phyloP scores from a whole-genome alignment of 1,140 invertebrate genomes.

The Capitella teleta region DNA sequence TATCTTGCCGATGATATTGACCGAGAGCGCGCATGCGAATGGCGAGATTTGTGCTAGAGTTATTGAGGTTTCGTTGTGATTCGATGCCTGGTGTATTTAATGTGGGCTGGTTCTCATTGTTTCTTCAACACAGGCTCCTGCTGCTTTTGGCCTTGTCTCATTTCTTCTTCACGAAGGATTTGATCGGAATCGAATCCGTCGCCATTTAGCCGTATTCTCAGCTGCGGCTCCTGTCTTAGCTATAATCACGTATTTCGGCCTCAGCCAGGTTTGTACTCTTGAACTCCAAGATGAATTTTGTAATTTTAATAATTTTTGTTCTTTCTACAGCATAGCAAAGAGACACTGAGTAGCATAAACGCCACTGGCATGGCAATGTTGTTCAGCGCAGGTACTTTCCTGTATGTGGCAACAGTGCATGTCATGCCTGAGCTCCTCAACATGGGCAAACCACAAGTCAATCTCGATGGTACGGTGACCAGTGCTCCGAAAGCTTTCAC shows the following conservation, averaged over 20 bases:
- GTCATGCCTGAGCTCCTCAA: conserved; percentile 78
- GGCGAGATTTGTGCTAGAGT: no score
- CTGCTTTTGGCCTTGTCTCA: conserved; percentile 94
- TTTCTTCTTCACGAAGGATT: conserved; percentile 91
- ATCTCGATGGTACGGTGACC: conserved; percentile 43
- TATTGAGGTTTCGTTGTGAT: no score
- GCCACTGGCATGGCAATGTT: conserved; percentile 93
- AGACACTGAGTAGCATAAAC: conserved; percentile 63
- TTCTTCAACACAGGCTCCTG: conserved; percentile 69
- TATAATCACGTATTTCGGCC: conserved; percentile 82
- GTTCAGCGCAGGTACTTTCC: conserved; percentile 95
- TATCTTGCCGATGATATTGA: conserved; percentile 11
- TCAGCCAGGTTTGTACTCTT: conserved; percentile 57
- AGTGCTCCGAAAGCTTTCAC: conserved; percentile 51
- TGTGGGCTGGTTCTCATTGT: no score
- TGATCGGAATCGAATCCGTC: conserved; percentile 72
- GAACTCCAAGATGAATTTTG: background rate
- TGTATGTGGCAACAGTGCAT: conserved; percentile 97
- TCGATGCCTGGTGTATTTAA: no score
- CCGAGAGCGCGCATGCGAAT: no score
- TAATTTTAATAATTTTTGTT: no score
- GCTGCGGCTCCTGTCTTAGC: conserved; percentile 80
- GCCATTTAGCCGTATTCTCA: conserved; percentile 88
- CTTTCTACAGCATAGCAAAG: conserved; percentile 36
- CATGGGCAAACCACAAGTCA: conserved; percentile 21